Conservation (phyloP, 2,888 invertebrate genomes). For the Hyles lineata region DNA sequence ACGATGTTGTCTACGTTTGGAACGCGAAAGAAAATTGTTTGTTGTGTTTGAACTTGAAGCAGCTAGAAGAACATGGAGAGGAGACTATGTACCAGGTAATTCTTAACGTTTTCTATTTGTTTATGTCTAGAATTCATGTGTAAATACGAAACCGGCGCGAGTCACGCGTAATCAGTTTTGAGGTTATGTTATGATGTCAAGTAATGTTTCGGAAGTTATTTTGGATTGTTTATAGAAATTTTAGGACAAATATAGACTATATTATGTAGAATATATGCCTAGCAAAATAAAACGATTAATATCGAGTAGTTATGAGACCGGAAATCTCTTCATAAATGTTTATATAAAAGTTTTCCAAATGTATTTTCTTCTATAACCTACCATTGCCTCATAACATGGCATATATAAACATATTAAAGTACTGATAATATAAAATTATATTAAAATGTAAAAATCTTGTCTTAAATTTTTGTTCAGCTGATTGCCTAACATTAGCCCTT, state of each 20-base stretch:
- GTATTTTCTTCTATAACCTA: too few species aligned
- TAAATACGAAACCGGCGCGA: neutral
- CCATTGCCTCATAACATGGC: too few species aligned
- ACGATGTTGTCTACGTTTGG: constrained; percentile 89
- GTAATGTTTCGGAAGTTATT: constrained; percentile 41
- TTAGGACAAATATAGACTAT: neutral
- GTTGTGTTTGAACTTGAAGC: constrained; percentile 85
- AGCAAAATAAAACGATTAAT: too few species aligned
- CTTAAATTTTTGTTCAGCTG: too few species aligned
- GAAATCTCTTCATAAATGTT: neutral
- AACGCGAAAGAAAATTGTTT: constrained; percentile 87
- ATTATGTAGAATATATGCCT: too few species aligned
- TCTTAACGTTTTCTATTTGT: constrained; percentile 49
- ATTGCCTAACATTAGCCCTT: too few species aligned
- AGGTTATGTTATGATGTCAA: constrained; percentile 60
- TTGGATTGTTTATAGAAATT: neutral
- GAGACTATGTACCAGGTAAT: constrained; percentile 86
- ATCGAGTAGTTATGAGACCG: too few species aligned
- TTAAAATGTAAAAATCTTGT: too few species aligned
- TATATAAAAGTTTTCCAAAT: neutral
- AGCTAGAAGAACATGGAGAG: constrained; percentile 76
- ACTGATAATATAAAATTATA: too few species aligned
- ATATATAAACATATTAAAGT: too few species aligned
- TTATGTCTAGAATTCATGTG: neutral
- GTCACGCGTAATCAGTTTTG: constrained; percentile 43